phyloP scores from a whole-genome alignment of 37 sponge, comb jelly and placozoan genomes.

The Spongia lamella region DNA sequence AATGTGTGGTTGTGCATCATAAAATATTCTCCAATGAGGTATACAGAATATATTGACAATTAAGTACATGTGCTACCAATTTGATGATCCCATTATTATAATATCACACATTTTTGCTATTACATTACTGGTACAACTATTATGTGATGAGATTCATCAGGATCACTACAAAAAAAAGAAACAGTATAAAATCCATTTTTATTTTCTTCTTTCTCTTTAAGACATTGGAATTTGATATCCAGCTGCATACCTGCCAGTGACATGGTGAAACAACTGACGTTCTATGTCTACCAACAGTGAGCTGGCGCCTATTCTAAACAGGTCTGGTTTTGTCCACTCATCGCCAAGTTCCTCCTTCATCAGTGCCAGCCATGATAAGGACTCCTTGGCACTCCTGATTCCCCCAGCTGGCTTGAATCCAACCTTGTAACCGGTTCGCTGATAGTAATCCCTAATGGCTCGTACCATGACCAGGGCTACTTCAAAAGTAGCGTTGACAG shows the following conservation, averaged over 20 bases:
- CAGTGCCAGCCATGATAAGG: conserved; percentile 92
- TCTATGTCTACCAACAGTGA: conserved; percentile 96
- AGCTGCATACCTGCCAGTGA: conserved; percentile 92
- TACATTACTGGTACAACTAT: no score
- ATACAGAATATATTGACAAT: no score
- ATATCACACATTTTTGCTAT: no score
- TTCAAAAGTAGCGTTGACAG: conserved; percentile 98
- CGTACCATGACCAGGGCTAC: conserved; percentile 97
- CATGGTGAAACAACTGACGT: conserved; percentile 96
- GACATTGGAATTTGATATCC: conserved; percentile 94
- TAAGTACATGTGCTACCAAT: no score
- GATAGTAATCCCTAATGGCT: conserved; percentile 90
- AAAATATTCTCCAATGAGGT: no score
- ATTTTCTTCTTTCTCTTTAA: conserved; percentile 15
- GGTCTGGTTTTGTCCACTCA: conserved; percentile 94
- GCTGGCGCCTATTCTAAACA: conserved; percentile 98
- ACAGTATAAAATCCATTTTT: neutral
- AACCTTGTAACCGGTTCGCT: conserved; percentile 90
- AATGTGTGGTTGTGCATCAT: no score
- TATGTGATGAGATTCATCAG: no score
- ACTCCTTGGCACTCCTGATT: conserved; percentile 93
- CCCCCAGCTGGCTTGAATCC: conserved; percentile 98
- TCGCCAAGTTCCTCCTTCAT: conserved; percentile 99
- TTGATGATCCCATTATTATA: no score
- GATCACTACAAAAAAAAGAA: no score